phyloP scores from a whole-genome alignment of 2,797 vertebrate species.

The Ctenosaura bakeri region DNA sequence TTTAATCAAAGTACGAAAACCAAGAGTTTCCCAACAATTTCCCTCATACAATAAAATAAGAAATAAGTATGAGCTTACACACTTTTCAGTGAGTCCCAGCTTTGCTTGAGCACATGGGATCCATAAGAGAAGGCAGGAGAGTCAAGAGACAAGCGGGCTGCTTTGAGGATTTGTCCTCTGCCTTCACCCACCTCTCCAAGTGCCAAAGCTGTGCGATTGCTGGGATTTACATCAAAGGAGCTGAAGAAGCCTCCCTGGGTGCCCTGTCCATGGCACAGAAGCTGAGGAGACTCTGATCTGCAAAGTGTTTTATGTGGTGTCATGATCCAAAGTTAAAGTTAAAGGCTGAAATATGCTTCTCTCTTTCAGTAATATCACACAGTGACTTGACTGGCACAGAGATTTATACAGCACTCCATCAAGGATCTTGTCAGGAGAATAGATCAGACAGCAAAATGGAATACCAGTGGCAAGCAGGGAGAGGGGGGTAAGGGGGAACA shows the following conservation, averaged over 20 bases:
- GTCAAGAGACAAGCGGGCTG: background rate
- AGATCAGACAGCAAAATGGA: conserved; percentile 27
- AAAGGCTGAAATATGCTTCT: conserved; percentile 39
- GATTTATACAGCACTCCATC: conserved; percentile 44
- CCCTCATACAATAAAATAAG: background rate
- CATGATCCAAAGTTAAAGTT: conserved; percentile 8
- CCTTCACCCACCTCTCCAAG: background rate
- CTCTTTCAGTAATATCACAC: conserved; percentile 22
- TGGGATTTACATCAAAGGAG: background rate
- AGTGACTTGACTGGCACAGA: conserved; percentile 21
- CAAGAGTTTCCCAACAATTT: background rate
- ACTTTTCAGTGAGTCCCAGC: too few species aligned
- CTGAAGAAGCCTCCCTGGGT: background rate
- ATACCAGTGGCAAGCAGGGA: background rate
- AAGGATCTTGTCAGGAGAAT: conserved; percentile 46
- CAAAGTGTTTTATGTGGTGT: conserved; percentile 25
- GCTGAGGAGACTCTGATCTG: background rate
- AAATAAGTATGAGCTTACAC: background rate
- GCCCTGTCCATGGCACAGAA: background rate
- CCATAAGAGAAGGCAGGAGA: background rate
- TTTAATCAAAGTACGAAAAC: background rate
- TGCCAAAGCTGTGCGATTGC: background rate
- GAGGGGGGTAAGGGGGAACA: background rate
- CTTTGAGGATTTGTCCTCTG: background rate
- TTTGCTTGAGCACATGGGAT: background rate